Conservation (phyloP, 2,888 invertebrate genomes). For the Pachycephus smyrnensis region DNA sequence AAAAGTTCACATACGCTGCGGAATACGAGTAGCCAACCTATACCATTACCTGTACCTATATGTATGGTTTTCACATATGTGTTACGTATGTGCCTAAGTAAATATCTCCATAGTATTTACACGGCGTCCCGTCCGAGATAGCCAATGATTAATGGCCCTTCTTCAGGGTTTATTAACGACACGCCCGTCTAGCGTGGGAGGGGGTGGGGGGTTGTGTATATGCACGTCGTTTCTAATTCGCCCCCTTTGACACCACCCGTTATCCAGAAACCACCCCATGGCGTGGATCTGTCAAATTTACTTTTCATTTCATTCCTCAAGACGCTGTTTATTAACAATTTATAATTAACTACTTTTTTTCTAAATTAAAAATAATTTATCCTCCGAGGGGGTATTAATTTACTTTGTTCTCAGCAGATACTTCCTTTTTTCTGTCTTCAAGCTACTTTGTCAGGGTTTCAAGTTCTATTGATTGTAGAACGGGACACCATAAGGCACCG, state of each 20-base stretch:
- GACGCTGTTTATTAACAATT: background rate
- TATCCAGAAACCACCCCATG: background rate
- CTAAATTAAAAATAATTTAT: background rate
- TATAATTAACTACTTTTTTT: background rate
- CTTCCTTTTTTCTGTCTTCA: background rate
- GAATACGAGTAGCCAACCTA: background rate
- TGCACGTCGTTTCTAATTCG: slow-evolving; percentile 16
- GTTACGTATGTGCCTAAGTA: slow-evolving; percentile 39
- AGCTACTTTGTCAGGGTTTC: background rate
- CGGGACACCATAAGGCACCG: slow-evolving; percentile 37
- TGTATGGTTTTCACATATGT: background rate
- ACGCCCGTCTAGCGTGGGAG: slow-evolving; percentile 26
- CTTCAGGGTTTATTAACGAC: slow-evolving; percentile 60
- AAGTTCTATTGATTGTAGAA: slow-evolving; percentile 30
- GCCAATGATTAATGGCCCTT: slow-evolving; percentile 56
- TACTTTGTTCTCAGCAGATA: background rate
- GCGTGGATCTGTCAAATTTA: background rate
- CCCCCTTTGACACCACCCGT: background rate
- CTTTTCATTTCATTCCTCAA: background rate
- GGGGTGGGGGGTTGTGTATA: background rate
- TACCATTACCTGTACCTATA: background rate
- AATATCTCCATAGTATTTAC: slow-evolving; percentile 53
- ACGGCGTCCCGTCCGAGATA: slow-evolving; percentile 47
- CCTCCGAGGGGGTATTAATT: background rate
- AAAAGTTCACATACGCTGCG: slow-evolving; percentile 20